Evolutionary conservation across 2,113 vertebrate genomes (phyloP).

Genomic region (Bucco capensis): DNA sequence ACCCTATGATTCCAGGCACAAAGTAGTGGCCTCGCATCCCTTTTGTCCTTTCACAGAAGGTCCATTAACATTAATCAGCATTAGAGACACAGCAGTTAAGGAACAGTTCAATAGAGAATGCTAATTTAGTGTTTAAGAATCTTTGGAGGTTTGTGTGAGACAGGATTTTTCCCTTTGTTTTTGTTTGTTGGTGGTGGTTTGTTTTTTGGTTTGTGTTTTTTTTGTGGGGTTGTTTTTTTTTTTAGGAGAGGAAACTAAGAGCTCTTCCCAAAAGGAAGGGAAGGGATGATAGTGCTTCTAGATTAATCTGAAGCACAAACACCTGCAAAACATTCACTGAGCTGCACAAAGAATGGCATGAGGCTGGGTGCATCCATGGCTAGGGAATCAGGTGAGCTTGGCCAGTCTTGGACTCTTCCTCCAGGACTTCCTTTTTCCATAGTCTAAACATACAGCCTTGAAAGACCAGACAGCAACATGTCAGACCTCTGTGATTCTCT

Average conservation of each 20-base stretch:
- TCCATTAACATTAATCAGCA: background rate
- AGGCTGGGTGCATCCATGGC: rapidly evolving
- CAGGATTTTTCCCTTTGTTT: no score
- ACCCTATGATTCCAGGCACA: background rate
- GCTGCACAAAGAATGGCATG: background rate
- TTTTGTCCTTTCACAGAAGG: background rate
- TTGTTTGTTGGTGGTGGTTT: background rate
- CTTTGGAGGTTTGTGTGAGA: background rate
- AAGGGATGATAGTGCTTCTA: background rate
- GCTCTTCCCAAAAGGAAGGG: background rate
- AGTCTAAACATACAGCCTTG: background rate
- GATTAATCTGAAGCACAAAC: background rate
- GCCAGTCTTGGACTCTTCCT: background rate
- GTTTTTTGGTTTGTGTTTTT: background rate
- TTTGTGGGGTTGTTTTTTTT: background rate
- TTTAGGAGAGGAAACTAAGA: background rate
- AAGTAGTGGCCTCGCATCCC: background rate
- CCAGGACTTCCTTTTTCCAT: background rate
- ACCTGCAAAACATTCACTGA: background rate
- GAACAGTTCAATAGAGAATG: background rate
- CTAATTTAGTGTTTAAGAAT: background rate
- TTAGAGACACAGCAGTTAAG: background rate
- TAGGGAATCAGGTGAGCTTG: background rate
- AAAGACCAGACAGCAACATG: background rate
- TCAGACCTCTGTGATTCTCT: background rate